Conservation (phyloP, 2,113 vertebrate species). For the Felis chaus region DNA sequence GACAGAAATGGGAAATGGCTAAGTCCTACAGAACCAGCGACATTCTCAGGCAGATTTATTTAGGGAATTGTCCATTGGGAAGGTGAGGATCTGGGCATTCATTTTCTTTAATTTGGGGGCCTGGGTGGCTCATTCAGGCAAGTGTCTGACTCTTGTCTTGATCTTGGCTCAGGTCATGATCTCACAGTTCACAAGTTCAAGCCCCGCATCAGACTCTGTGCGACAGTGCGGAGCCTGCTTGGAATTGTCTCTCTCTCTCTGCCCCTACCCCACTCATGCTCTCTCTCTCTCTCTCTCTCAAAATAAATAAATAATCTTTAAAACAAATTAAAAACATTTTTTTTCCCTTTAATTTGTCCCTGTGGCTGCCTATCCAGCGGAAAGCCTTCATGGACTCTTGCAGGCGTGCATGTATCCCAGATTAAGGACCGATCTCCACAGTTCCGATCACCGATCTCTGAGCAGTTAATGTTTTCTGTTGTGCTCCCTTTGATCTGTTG, state of each 20-base stretch:
- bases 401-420: neutral
- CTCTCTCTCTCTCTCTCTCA: too few relatives aligned
- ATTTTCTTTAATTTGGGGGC: neutral
- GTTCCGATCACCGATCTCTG: too few relatives aligned
- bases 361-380: neutral
- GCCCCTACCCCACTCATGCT: too few relatives aligned
- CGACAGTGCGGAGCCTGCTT: too few relatives aligned
- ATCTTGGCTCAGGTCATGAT: too few relatives aligned
- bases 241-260: too few relatives aligned
- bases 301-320: too few relatives aligned
- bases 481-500: neutral
- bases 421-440: neutral
- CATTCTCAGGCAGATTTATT: neutral
- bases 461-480: neutral
- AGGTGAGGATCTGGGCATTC: neutral
- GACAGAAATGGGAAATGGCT: neutral
- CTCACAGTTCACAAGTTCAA: too few relatives aligned
- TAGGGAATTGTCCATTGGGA: neutral
- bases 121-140: too few relatives aligned
- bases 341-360: neutral
- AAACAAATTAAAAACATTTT: too few relatives aligned
- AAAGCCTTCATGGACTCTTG: neutral
- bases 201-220: too few relatives aligned
- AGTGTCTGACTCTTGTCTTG: too few relatives aligned
- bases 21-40: neutral